Base-by-base conservation (phyloP, 2,888 invertebrate species). In the Ichneumoninae sp. region DNA sequence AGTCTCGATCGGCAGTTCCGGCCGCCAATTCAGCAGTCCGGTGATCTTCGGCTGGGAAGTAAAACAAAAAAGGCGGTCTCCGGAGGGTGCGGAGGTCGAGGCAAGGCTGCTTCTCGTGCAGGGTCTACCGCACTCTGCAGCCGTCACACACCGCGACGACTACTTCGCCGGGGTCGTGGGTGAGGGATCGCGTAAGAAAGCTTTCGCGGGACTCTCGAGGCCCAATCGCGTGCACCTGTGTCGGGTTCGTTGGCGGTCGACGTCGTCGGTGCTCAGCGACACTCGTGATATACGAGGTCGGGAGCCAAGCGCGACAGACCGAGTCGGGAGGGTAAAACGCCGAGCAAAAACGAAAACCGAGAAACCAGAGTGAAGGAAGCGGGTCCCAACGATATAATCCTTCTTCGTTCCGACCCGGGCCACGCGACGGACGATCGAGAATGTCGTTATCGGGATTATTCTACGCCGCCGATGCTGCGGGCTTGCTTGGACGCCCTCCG, bases 241-340 rank as follows among this genome's bases (percentile, higher is more conserved):
- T 54, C 70, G 70, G 36, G 70, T 84, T 78, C 57, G 87, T 85
- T 83, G 77, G 86, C 82, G 80, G 78, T 86, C 36, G 78, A 74
- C 79, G 66, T 79, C 74, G 78, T 80, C 54, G 79, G 74, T 57
- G 85, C 78, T 71, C 85, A 26, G 82, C 83, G 89, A 89, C 89
- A 89, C 87, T 88, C 87, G 13, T 89, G 89, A 89, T 89, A 82
- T 88, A 89, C 78, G 88, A 82, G 87, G 83, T 79, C 83, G 82
- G 57, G 75, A 77, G 68, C 75, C 44, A 68, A 71, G 78, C 81
- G 72, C 70, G 84, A 84, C 84, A 77, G 33, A 66, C 57, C 70
- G 16, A 40, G 79, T 16, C 70, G 83, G 33, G 74, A 54, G 44
- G 36, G 71, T 54, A 33, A 68, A 84, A 69, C 70, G 62, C 44